These are phyloP conservation scores for Gallinago solitaria DNA, from an alignment of 2,797 vertebrate species.

Conservation along the genomic window DNA sequence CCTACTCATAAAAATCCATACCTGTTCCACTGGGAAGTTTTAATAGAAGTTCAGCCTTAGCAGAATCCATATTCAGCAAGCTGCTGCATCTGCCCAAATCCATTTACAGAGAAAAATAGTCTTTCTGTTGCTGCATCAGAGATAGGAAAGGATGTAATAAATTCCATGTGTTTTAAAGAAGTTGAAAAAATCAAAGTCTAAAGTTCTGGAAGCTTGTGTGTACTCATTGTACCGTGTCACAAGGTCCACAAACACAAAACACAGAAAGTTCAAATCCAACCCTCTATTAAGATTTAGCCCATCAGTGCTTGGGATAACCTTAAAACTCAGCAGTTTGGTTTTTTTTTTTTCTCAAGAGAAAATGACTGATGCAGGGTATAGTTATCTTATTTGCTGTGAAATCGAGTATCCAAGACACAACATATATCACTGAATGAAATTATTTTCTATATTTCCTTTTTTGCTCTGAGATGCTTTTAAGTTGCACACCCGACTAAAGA, in stretches of 20 bases:
- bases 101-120: constrained; percentile 8
- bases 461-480: not conserved
- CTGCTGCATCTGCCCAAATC: not conserved
- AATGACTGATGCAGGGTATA: not conserved
- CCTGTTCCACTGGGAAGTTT: not conserved
- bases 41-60: not conserved
- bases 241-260: too few relatives aligned
- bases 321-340: not conserved
- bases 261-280: not conserved
- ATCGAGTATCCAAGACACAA: not conserved
- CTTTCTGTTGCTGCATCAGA: not conserved
- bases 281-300: not conserved
- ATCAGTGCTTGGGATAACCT: not conserved
- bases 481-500: not conserved
- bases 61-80: not conserved
- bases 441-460: not conserved
- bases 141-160: not conserved
- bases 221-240: not conserved
- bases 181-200: not conserved
- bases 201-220: not conserved
- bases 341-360: not conserved
- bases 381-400: not conserved
- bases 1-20: not conserved
- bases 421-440: not conserved
- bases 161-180: not conserved